phyloP scores from a whole-genome alignment of 2,113 vertebrate species.

The Dipodomys spectabilis region DNA sequence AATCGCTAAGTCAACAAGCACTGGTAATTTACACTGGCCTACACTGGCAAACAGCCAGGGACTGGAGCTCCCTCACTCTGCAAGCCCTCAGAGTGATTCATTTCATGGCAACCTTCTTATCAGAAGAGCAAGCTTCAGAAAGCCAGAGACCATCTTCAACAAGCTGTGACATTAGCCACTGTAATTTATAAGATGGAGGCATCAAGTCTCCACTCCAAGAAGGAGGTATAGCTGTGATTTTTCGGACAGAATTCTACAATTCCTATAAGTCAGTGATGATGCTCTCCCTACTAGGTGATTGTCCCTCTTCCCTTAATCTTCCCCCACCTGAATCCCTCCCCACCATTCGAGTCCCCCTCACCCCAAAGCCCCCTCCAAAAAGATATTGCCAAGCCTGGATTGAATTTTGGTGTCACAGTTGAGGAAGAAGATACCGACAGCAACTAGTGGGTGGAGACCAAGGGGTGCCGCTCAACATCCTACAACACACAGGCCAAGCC shows the following conservation, averaged over 20 bases:
- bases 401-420: not conserved
- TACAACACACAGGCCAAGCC: not conserved
- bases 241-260: not conserved
- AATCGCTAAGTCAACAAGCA: constrained; percentile 83
- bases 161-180: not conserved
- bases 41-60: constrained; percentile 68
- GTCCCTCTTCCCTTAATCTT: too few species aligned
- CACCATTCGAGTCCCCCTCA: too few species aligned
- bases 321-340: too few species aligned
- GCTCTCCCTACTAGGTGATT: too few species aligned
- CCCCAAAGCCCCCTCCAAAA: too few species aligned
- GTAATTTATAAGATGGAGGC: not conserved
- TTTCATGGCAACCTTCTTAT: constrained; percentile 49
- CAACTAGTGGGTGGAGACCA: not conserved
- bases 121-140: constrained; percentile 50
- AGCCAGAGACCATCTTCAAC: not conserved
- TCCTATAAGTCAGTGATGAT: not conserved
- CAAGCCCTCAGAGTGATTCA: constrained; percentile 32
- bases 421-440: not conserved
- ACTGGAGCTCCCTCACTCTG: not conserved
- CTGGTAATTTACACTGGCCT: constrained; percentile 84
- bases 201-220: not conserved
- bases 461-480: not conserved
- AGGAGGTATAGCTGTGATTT: not conserved
- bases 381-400: not conserved